phyloP scores from a whole-genome alignment of 2,888 invertebrate genomes.

The Napeogenes inachia region DNA sequence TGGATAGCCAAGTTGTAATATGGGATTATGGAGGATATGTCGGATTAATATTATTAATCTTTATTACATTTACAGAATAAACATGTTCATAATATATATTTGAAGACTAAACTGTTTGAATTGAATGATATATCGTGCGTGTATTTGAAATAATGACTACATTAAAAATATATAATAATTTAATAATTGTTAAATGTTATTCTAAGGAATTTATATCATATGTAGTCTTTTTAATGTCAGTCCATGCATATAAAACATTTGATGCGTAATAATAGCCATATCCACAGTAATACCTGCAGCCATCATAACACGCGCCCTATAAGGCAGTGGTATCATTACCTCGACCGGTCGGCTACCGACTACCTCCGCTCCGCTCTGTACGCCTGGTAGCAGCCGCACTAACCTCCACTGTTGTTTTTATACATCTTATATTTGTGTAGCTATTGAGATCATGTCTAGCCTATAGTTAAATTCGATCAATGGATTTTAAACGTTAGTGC shows the following conservation, averaged over 20 bases:
- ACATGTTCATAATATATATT: background rate
- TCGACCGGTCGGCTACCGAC: constrained; percentile 59
- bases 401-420: constrained; percentile 61
- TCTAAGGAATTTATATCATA: background rate
- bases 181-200: too few species aligned
- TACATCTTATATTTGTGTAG: constrained; percentile 55
- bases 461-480: constrained; percentile 18
- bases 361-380: constrained; percentile 55
- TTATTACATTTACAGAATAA: background rate
- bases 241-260: background rate
- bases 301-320: constrained; percentile 71
- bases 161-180: too few species aligned
- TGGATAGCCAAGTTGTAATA: constrained; percentile 55
- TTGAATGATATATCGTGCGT: too few species aligned
- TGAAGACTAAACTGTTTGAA: too few species aligned
- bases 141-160: too few species aligned
- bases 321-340: constrained; percentile 73
- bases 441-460: constrained; percentile 54
- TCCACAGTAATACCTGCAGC: constrained; percentile 53
- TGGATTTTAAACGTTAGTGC: constrained; percentile 19
- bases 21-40: constrained; percentile 44
- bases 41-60: constrained; percentile 19
- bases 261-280: constrained; percentile 34
- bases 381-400: constrained; percentile 59
- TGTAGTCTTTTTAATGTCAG: background rate